phyloP scores from a whole-genome alignment of 1,140 invertebrate species.

The Drosophila mayri region DNA sequence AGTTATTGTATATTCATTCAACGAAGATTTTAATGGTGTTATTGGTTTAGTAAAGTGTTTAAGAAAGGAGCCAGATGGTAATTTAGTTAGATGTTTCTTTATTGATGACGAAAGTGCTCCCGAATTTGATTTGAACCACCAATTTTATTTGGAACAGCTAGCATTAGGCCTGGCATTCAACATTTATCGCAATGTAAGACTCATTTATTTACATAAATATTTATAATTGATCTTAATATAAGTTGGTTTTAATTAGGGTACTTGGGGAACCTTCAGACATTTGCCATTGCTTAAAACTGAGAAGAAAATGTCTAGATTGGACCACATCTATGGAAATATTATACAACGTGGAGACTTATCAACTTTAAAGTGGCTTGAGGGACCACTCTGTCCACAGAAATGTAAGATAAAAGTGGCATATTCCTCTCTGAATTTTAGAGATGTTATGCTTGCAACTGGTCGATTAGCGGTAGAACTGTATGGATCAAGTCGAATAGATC shows the following conservation, averaged over 20 bases:
- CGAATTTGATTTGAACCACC: conserved; percentile 87
- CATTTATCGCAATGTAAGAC: conserved; percentile 88
- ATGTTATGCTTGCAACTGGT: conserved; percentile 92
- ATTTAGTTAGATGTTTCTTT: conserved; percentile 87
- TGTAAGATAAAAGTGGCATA: conserved; percentile 87
- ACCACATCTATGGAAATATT: conserved; percentile 92
- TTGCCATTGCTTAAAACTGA: conserved; percentile 86
- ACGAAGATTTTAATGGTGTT: conserved; percentile 90
- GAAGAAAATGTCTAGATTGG: conserved; percentile 59
- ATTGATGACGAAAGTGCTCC: conserved; percentile 89
- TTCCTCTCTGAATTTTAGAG: conserved; percentile 91
- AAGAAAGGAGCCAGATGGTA: conserved; percentile 89
- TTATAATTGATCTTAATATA: not conserved
- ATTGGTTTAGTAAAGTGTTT: conserved; percentile 93
- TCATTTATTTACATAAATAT: conserved; percentile 2
- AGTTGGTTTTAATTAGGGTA: conserved; percentile 84
- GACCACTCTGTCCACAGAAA: conserved; percentile 83
- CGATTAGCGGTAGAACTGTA: conserved; percentile 88
- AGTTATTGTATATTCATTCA: conserved; percentile 87
- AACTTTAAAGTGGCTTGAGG: conserved; percentile 93
- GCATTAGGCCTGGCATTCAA: conserved; percentile 93
- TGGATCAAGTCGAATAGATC: conserved; percentile 86
- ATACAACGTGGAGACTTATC: conserved; percentile 93
- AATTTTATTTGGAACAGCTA: conserved; percentile 89
- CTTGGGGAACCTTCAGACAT: conserved; percentile 94